Base-by-base conservation (phyloP, 2,113 vertebrate species). In the Hippopotamus amphibius region DNA sequence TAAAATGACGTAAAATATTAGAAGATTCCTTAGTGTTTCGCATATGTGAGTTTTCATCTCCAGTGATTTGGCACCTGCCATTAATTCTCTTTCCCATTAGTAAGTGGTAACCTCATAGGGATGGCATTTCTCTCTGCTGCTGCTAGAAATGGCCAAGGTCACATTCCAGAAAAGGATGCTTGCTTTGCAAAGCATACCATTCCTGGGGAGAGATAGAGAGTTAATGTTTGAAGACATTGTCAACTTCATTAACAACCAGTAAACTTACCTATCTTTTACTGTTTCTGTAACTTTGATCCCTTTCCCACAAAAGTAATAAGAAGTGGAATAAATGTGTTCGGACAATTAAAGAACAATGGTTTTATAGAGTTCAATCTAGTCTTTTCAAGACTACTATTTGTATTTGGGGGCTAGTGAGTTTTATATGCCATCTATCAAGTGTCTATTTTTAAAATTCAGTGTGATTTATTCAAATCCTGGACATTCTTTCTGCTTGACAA, bases 81-180 rank as follows among this genome's bases (percentile, higher is more conserved):
- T 71, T 63, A 30, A 55, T 81, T 96, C 94, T 90, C 74, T 96
- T 95, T 96, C 93, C 53, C 76, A 79, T 90, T 77, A 88, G 28
- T 80, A 87, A 90, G 37, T 74, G 26, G 41, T 95, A 95, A 93
- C 96, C 90, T 98, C 97, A 96, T 43, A 65, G 71, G 94, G 92
- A 88, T 97, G 97, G 94, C 77, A 97, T 97, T 97, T 96, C 85
- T 94, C 61, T 63, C 89, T 88, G 63, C 88, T 79, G 94, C 50
- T 50, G 65, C 61, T 87, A 69, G 90, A 91, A 97, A 97, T 92
- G 94, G 66, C 94, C 96, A 96, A 95, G 97, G 98, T 97, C 98
- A 97, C 97, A 97, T 98, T 97, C 97, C 97, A 97, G 96, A 59
- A 83, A 90, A 94, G 77, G 85, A 94, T 96, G 76, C 90, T 85